A percentile compares a stretch with the other conserved stretches of the same genome.
phyloP scores from a whole-genome alignment of 1,140 invertebrate species.

The Anadara kagoshimensis region DNA sequence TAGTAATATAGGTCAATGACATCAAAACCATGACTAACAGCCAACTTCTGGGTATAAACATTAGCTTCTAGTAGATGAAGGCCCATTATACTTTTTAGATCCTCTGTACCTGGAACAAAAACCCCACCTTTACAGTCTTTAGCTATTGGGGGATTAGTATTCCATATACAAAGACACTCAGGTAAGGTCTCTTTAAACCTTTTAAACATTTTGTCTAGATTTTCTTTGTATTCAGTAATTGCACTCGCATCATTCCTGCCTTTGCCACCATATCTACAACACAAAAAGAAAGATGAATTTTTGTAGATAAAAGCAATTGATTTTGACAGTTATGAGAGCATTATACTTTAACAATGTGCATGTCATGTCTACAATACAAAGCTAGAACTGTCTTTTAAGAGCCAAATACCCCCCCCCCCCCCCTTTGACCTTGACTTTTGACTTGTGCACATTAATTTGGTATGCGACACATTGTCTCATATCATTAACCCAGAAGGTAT shows the following conservation, averaged over 20 bases:
- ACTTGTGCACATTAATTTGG: too few relatives aligned
- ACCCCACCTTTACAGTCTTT: conserved; percentile 71
- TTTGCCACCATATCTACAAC: too few relatives aligned
- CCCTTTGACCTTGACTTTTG: too few relatives aligned
- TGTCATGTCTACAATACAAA: neutral
- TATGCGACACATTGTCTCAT: too few relatives aligned
- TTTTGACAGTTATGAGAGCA: neutral
- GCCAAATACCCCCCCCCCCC: neutral
- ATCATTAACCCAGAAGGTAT: too few relatives aligned
- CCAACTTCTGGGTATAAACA: conserved; percentile 65
- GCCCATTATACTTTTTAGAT: conserved; percentile 69
- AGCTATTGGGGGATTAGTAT: conserved; percentile 74
- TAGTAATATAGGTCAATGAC: conserved; percentile 76
- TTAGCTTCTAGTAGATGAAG: conserved; percentile 76
- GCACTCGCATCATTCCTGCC: conserved; percentile 74
- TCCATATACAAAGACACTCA: conserved; percentile 74
- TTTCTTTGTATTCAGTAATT: conserved; percentile 73
- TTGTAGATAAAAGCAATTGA: neutral
- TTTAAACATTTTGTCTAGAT: conserved; percentile 70
- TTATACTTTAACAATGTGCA: neutral
- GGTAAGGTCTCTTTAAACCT: conserved; percentile 66
- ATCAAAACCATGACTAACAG: conserved; percentile 70
- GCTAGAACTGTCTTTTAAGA: neutral
- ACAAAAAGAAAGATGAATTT: conserved; percentile 1
- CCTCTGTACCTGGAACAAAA: conserved; percentile 72